Conservation (phyloP, 2,888 invertebrate species). For the Eupithecia inturbata region DNA sequence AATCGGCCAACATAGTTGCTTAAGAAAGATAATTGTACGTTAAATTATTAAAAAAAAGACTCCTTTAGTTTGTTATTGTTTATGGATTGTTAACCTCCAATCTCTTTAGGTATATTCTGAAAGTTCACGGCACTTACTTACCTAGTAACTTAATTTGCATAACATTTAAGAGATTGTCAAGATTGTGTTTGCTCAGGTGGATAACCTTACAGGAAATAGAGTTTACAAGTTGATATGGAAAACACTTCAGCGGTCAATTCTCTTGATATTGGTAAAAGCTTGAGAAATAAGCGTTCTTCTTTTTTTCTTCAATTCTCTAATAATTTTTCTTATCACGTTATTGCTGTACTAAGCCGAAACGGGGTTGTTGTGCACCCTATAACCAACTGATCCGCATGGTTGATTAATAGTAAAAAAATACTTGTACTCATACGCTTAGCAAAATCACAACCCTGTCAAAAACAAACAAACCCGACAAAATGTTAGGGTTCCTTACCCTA, state of each 20-base stretch:
- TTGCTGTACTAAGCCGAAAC: too few relatives aligned
- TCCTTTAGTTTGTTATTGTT: not conserved
- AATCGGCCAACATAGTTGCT: too few relatives aligned
- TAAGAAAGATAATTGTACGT: too few relatives aligned
- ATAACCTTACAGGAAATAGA: slow-evolving; percentile 9
- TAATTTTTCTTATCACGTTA: too few relatives aligned
- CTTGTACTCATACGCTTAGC: too few relatives aligned
- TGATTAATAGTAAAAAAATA: too few relatives aligned
- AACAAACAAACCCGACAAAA: too few relatives aligned
- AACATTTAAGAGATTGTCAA: slow-evolving; percentile 21
- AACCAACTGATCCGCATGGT: too few relatives aligned
- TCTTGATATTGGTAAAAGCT: not conserved
- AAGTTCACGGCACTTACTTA: slow-evolving; percentile 26
- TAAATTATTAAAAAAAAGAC: not conserved
- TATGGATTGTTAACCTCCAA: not conserved
- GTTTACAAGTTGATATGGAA: not conserved
- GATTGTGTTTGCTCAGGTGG: slow-evolving; percentile 12
- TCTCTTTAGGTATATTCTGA: slow-evolving; percentile 10
- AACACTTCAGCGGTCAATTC: slow-evolving; percentile 24
- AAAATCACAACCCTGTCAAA: too few relatives aligned
- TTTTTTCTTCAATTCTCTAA: not conserved
- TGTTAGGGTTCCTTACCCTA: too few relatives aligned
- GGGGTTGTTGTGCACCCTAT: too few relatives aligned
- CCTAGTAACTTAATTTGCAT: slow-evolving; percentile 36
- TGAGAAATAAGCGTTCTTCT: not conserved